phyloP scores from a whole-genome alignment of 2,888 invertebrate species.

The Dryobota labecula region DNA sequence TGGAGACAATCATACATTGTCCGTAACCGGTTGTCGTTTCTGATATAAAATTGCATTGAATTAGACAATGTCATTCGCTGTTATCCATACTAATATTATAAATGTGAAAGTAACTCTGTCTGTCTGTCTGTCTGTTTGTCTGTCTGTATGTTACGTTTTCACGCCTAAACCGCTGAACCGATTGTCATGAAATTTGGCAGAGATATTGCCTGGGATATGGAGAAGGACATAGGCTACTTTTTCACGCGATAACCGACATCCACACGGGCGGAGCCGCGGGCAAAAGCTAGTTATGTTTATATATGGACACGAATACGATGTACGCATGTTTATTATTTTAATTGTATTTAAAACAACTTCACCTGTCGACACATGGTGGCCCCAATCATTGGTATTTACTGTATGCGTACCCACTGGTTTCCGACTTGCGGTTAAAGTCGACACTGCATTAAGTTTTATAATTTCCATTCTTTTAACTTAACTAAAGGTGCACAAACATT shows the following conservation, averaged over 20 bases:
- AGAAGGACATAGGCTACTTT: too few species aligned
- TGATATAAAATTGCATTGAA: neutral
- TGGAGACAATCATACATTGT: neutral
- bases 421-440: constrained; percentile 9
- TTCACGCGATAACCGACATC: too few species aligned
- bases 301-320: neutral
- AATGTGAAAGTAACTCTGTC: too few species aligned
- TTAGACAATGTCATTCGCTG: constrained; percentile 7
- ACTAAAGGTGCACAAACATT: neutral
- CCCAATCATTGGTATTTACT: constrained; percentile 22
- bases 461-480: neutral
- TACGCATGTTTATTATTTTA: constrained; percentile 15
- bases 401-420: neutral
- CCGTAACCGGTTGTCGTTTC: neutral
- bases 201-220: too few species aligned
- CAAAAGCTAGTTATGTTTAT: too few species aligned
- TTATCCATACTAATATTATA: too few species aligned
- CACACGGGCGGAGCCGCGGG: too few species aligned
- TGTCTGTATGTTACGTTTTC: too few species aligned
- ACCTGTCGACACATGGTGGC: constrained; percentile 12
- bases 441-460: neutral
- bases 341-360: constrained; percentile 16
- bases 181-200: too few species aligned
- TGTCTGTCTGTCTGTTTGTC: too few species aligned
- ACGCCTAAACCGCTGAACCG: too few species aligned